Evolutionary conservation across 2,113 vertebrate species (phyloP), one percentile per base, ranked within the genome.

Genomic region (Paracanthobrama guichenoti): DNA sequence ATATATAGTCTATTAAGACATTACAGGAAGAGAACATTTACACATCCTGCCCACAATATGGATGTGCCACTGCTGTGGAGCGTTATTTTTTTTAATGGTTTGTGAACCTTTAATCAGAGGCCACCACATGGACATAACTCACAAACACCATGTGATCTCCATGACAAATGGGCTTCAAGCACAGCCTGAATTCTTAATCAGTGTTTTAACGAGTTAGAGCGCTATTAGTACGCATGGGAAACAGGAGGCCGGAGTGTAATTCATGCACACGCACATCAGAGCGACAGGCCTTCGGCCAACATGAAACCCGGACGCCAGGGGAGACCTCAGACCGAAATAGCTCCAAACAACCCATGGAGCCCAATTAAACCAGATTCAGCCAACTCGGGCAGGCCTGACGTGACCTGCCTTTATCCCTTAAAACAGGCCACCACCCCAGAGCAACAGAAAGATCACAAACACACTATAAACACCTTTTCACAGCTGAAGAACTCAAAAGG

Each of bases 241-340:
- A 85, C 57, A 24, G 74, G 84, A 88, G 75, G 79, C 76, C 39
- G 5, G 22, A 82, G 28, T 0, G 11, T 84, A 87, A 90, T 24
- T 72, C 26, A 86, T 31, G 24, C 73, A 90, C 77, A 83, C 11
- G 16, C 78, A 77, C 75, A 81, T 76, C 81, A 81, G 55, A 22
- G 59, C 2, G 13, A 80, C 87, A 87, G 87, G 90, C 84, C 20
- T 69, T 79, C 55, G 57, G 88, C 89, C 90, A 85, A 83, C 80
- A 84, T 86, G 82, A 22, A 88, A 88, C 86, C 86, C 85, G 87
- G 79, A 90, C 39, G 82, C 86, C 89, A 91, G 82, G 87, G 88
- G 88, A 93, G 91, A 92, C 90, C 91, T 91, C 88, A 89, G 88
- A 92, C 89, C 89, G 86, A 93, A 93, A 93, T 92, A 92, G 90